A percentile compares a stretch with the other conserved stretches of the same genome.
Conservation (phyloP, 2,888 invertebrate genomes). For the Melieria picta region DNA sequence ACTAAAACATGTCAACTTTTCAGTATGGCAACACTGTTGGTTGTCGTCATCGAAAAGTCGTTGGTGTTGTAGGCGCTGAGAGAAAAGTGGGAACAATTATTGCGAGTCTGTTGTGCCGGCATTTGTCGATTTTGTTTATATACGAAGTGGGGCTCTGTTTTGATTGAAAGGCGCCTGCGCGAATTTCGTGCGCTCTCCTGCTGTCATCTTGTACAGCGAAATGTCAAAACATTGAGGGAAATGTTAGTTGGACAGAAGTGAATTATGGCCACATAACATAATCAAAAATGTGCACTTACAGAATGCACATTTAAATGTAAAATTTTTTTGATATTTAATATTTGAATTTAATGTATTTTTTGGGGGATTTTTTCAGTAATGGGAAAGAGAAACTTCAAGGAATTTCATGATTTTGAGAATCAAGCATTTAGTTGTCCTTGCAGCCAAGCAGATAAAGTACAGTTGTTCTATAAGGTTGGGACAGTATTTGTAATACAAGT, state of each 20-base stretch:
- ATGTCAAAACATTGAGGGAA: not conserved
- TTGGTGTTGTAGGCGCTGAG: not conserved
- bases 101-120: conserved; percentile 9
- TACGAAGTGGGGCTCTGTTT: conserved; percentile 23
- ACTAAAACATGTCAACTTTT: not conserved
- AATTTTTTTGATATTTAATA: too few species aligned
- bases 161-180: conserved; percentile 16
- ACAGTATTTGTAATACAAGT: too few species aligned
- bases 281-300: not conserved
- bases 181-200: conserved; percentile 16
- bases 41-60: not conserved
- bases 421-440: too few species aligned
- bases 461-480: too few species aligned
- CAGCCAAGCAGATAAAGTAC: too few species aligned
- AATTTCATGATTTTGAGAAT: too few species aligned
- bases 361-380: not conserved
- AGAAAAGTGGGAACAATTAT: conserved; percentile 29
- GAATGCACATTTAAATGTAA: too few species aligned
- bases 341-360: not conserved
- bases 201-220: not conserved
- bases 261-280: not conserved
- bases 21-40: conserved; percentile 2
- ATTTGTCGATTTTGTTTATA: conserved; percentile 13
- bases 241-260: not conserved
- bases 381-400: not conserved